Base-by-base conservation (phyloP, 2,888 invertebrate genomes). In the Tuta absoluta region DNA sequence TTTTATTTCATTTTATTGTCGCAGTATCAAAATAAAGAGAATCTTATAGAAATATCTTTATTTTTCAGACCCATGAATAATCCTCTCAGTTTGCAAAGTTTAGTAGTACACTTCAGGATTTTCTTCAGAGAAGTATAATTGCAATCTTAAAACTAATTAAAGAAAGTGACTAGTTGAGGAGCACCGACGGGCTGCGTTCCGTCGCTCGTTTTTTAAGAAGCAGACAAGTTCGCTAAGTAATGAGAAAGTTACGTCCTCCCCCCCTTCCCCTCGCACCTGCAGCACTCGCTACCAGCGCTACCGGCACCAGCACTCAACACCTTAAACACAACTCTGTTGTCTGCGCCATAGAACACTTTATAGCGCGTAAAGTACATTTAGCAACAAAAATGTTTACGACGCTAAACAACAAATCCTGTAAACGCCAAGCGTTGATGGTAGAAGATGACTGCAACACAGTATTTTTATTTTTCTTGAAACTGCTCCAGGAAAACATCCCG, bases 161-260 rank as follows among this genome's bases (percentile, higher is more conserved):
- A 45, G 45, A 45, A 45, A 45, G 45, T 45, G 45, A 45, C 45
- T 45, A 45, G 45, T 45, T 45, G 45, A 45, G 45, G 17, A 45
- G 17, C 17, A 17, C 45, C 45, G 17, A 45, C 45, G 45, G 11
- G 45, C 45, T 45, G 17, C 45, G 45, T 45, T 45, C 45, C 45
- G 17, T 45, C n/a, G 45, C 45, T 45, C 45, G 45, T 45, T 45
- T 45, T 45, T 45, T 45, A 45, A 45, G 45, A 45, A 45, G 45
- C 45, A 45, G 45, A 45, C 45, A 45, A 45, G 45, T 45, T 45
- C 45, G 45, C 45, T 45, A 45, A 45, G 45, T 45, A 45, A 45
- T 45, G 45, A 45, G 45, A 45, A 45, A 45, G 45, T 45, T 45
- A 17, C n/a, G n/a, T 45, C 45, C 45, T 45, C 17, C 3, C 45